Base-by-base conservation (phyloP, 2,888 invertebrate genomes). In the Pyrrhia umbra region DNA sequence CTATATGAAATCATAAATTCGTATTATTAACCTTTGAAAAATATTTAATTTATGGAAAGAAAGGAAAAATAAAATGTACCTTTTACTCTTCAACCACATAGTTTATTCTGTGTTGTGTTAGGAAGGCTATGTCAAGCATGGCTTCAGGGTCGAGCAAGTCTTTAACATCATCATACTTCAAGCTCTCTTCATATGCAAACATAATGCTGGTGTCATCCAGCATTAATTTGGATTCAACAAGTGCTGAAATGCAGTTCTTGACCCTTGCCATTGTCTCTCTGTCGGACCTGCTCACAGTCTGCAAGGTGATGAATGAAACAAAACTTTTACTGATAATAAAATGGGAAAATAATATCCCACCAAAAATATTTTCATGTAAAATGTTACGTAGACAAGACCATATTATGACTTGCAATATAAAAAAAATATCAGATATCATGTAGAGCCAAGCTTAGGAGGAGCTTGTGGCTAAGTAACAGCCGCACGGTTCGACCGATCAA, bases 171-270 rank as follows among this genome's bases (percentile, higher is more conserved):
- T 95, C 95, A 87, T 98, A 98, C 87, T 97, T 97, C 40, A 96
- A 90, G 6, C 99, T 99, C 85, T 98, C 98, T 79, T 99, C 98
- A 89, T 97, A 99, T 0, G 99, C 98, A 87, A 97, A 98, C 78
- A 97, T 96, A 47, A 99, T 97, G 83, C 98, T 98, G 0, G 98
- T 98, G 86, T 99, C 99, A 81, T 97, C 99, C 2, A 99, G 92
- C 95, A 98, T 97, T 93, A 99, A 97, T 86, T 98, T 97, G 75
- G 98, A 97, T 21, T 97, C 96, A 0, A 98, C 97, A 57, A 99
- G 92, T 0, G 98, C 97, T 47, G 97, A 91, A 69, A 99, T 97
- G 87, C 99, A 99, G 90, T 99, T 99, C 58, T 97, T 96, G 21
- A 99, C 91, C 61, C 99, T 95, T 0, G 97, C 97, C 85, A 99